Percentiles rank a stretch among this genome's conserved stretches.
These are phyloP conservation scores for Trichechus manatus DNA, from an alignment of 2,113 vertebrate species.

Conservation along the genomic window DNA sequence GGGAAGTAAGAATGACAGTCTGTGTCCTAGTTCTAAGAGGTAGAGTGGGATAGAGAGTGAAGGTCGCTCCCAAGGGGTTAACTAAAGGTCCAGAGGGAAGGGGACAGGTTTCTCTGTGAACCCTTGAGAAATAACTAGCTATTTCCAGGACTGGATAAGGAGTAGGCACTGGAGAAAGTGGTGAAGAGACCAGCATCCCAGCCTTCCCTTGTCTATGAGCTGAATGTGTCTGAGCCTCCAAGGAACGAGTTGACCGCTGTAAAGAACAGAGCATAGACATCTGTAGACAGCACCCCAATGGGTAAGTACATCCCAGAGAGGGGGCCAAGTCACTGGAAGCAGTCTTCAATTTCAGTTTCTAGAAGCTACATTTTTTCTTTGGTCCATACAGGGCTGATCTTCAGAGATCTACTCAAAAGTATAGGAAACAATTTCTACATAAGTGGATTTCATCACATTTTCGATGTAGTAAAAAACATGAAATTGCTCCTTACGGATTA, in stretches of 20 bases:
- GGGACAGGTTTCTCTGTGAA: background rate
- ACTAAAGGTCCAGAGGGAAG: conserved; percentile 8
- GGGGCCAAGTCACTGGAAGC: background rate
- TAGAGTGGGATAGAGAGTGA: background rate
- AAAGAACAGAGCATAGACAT: background rate
- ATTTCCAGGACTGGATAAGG: conserved; percentile 67
- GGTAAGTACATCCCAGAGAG: conserved; percentile 33
- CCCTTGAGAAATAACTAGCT: conserved; percentile 31
- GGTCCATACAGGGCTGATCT: background rate
- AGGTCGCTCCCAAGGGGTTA: background rate
- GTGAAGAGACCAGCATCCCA: background rate
- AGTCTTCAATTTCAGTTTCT: background rate
- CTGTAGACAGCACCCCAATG: background rate
- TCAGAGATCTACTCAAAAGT: conserved; percentile 13
- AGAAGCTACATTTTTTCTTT: conserved; percentile 1
- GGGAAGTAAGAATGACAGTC: background rate
- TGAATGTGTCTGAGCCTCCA: background rate
- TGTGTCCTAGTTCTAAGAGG: background rate
- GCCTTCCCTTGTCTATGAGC: background rate
- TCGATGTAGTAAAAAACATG: no score
- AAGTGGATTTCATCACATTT: background rate
- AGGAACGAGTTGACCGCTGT: background rate
- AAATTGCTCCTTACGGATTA: no score
- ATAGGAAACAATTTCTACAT: background rate
- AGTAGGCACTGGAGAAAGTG: background rate